Conservation (phyloP, 92 coral and sea anemone genomes). For the Pocillopora meandrina region DNA sequence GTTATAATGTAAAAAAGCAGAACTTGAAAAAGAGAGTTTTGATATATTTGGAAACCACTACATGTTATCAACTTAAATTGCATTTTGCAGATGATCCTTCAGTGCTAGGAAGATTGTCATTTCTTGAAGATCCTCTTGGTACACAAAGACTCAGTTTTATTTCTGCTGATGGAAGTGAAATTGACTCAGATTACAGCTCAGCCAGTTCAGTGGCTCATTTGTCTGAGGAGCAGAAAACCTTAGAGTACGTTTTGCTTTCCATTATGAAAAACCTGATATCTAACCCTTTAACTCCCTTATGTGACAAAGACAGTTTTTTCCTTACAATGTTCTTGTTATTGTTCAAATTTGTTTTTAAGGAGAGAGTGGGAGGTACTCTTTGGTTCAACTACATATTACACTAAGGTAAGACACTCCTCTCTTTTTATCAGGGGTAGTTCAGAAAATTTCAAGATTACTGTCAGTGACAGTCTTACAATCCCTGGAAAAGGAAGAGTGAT, state of each 20-base stretch:
- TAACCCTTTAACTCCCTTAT: no score
- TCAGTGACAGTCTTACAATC: no score
- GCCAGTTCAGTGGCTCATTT: slow-evolving; percentile 37
- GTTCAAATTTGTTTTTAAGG: slow-evolving; percentile 26
- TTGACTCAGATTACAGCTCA: slow-evolving; percentile 48
- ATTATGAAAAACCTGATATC: not conserved
- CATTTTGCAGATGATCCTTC: not conserved
- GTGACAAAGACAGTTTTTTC: not conserved
- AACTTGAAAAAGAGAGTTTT: not conserved
- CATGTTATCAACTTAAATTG: not conserved
- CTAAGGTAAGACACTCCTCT: slow-evolving; percentile 21
- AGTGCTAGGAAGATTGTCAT: slow-evolving; percentile 9
- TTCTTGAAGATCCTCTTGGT: slow-evolving; percentile 32
- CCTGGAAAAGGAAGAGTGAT: no score
- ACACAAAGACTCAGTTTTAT: slow-evolving; percentile 36
- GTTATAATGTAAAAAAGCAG: no score
- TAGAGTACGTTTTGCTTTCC: slow-evolving; percentile 18
- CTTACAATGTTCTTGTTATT: not conserved
- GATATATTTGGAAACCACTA: not conserved
- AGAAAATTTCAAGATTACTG: not conserved
- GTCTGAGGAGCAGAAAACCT: slow-evolving; percentile 36
- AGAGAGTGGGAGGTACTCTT: slow-evolving; percentile 65
- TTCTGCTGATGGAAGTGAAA: slow-evolving; percentile 47
- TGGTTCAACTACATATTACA: slow-evolving; percentile 46
- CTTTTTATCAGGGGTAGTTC: not conserved